Evolutionary conservation across 2,797 vertebrate genomes (phyloP).

Genomic region (Rhincodon typus): DNA sequence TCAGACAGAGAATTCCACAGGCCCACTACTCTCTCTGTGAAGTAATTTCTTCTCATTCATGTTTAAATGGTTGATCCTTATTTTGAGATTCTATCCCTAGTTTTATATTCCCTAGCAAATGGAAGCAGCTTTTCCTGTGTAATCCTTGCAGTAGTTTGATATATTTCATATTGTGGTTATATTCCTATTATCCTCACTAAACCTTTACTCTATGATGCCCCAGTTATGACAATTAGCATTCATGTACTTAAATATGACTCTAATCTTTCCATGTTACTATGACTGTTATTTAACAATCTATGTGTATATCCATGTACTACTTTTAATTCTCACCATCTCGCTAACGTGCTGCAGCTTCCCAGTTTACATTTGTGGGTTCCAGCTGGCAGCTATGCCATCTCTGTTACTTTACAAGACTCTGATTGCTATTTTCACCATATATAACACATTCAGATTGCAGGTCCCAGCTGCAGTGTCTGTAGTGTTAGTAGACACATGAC

Average conservation of each 20-base stretch:
- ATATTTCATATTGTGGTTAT: neutral
- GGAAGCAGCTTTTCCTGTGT: neutral
- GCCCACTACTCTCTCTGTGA: no score
- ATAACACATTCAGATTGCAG: neutral
- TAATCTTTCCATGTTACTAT: neutral
- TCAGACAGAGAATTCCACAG: neutral
- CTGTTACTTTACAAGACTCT: neutral
- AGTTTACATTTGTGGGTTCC: neutral
- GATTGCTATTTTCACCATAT: slow-evolving; percentile 15
- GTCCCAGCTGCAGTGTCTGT: slow-evolving; percentile 19
- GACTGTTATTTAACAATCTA: neutral
- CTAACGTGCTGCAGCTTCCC: neutral
- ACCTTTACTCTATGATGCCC: neutral
- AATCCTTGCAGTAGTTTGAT: neutral
- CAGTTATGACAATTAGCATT: neutral
- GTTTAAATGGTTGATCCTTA: neutral
- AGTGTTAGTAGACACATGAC: neutral
- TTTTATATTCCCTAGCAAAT: neutral
- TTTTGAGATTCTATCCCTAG: neutral
- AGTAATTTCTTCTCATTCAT: neutral
- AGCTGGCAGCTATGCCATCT: slow-evolving; percentile 18
- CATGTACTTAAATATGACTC: neutral
- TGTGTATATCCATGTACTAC: neutral
- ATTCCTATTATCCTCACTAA: neutral
- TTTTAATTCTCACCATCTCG: slow-evolving; percentile 10